Evolutionary conservation across 2,888 invertebrate species (phyloP).

Genomic region (Antitype chi): DNA sequence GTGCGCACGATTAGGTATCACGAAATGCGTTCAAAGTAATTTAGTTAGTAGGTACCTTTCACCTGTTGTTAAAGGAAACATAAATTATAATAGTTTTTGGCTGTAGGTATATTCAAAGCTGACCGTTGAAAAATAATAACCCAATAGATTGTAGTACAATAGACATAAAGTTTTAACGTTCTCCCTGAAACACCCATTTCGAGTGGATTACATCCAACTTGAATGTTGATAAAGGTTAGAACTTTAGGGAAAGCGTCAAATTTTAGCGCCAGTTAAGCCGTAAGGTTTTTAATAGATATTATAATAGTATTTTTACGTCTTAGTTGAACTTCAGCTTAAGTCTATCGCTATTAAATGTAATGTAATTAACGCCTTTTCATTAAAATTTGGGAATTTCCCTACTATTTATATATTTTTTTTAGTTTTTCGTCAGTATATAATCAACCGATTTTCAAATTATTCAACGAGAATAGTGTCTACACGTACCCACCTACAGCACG

Average conservation of each 20-base stretch:
- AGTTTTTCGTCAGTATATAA: background rate
- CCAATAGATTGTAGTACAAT: constrained; percentile 68
- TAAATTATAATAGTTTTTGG: constrained; percentile 53
- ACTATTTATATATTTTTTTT: background rate
- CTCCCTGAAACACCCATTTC: constrained; percentile 68
- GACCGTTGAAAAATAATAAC: constrained; percentile 65
- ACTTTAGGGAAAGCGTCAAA: constrained; percentile 69
- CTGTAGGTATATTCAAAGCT: constrained; percentile 42
- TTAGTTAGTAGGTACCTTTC: constrained; percentile 71
- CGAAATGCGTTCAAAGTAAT: constrained; percentile 67
- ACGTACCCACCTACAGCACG: constrained; percentile 11
- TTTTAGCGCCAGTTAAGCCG: constrained; percentile 67
- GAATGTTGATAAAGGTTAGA: constrained; percentile 71
- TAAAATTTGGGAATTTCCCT: background rate
- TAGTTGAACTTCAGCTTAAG: constrained; percentile 48
- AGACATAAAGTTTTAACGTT: constrained; percentile 68
- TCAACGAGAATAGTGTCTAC: background rate
- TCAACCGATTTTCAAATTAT: background rate
- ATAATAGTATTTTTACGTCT: constrained; percentile 66
- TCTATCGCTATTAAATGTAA: constrained; percentile 42
- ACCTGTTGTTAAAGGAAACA: constrained; percentile 66
- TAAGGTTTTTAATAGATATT: constrained; percentile 71
- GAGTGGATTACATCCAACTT: constrained; percentile 69
- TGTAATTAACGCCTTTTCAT: constrained; percentile 22
- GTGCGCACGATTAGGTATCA: constrained; percentile 69